Evolutionary conservation across 2,797 vertebrate genomes (phyloP).

Genomic region (Gadopsis marmoratus): DNA sequence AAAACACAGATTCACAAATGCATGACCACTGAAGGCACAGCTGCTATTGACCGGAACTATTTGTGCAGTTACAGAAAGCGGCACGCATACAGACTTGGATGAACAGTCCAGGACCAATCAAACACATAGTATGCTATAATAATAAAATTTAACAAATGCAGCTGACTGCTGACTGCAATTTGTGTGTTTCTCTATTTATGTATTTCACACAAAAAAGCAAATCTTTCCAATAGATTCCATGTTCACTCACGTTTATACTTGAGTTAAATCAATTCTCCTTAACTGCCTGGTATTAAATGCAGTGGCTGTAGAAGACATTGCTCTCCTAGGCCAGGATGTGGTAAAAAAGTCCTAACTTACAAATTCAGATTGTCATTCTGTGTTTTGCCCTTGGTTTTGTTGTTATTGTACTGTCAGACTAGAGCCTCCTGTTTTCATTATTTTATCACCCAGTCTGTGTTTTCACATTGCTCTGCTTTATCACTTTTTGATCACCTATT

Average conservation of each 20-base stretch:
- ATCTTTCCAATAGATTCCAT: not conserved
- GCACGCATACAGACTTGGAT: not conserved
- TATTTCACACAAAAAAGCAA: not conserved
- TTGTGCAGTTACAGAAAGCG: not conserved
- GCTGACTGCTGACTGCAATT: not conserved
- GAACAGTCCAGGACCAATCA: not conserved
- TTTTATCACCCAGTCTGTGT: not conserved
- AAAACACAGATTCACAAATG: not conserved
- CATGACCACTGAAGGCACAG: not conserved
- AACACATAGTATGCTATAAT: not conserved
- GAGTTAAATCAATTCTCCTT: not conserved
- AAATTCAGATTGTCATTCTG: slow-evolving; percentile 4
- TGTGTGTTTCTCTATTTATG: not conserved
- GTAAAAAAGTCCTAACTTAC: not conserved
- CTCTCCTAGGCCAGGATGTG: not conserved
- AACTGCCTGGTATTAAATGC: not conserved
- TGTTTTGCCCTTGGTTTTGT: slow-evolving; percentile 8
- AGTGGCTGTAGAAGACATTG: not conserved
- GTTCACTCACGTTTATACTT: too few species aligned
- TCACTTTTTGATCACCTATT: not conserved
- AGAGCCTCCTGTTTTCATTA: slow-evolving; percentile 4
- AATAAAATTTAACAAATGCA: not conserved
- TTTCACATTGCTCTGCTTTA: not conserved
- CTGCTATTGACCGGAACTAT: not conserved
- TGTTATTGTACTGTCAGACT: not conserved